phyloP scores from a whole-genome alignment of 2,888 invertebrate genomes.

The Apoda limacodes region DNA sequence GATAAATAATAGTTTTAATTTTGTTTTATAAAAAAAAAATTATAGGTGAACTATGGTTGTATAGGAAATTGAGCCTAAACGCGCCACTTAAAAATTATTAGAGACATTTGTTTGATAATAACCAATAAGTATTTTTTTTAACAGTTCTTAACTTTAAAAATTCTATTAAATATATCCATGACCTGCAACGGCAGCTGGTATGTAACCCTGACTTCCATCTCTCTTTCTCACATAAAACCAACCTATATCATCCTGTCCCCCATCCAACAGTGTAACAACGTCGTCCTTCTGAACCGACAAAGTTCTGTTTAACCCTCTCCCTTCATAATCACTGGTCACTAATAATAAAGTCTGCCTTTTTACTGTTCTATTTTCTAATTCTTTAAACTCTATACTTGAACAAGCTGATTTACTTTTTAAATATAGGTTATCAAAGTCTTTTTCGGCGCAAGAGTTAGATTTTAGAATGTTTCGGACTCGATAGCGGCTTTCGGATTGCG shows the following conservation, averaged over 20 bases:
- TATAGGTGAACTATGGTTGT: too few relatives aligned
- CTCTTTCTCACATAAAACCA: constrained; percentile 83
- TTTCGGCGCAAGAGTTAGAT: constrained; percentile 71
- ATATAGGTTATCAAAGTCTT: constrained; percentile 79
- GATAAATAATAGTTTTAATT: constrained; percentile 14
- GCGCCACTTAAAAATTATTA: too few relatives aligned
- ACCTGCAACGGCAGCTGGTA: constrained; percentile 82
- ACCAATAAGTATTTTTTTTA: too few relatives aligned
- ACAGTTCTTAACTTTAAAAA: too few relatives aligned
- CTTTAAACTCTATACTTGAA: constrained; percentile 39
- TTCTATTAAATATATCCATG: constrained; percentile 76
- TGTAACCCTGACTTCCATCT: constrained; percentile 80
- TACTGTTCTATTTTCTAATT: constrained; percentile 31
- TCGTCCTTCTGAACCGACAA: constrained; percentile 78
- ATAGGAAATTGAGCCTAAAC: too few relatives aligned
- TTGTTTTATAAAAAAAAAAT: not conserved
- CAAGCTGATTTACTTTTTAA: constrained; percentile 63
- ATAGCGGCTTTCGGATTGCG: constrained; percentile 77
- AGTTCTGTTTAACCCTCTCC: constrained; percentile 68
- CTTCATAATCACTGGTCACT: constrained; percentile 74
- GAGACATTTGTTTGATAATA: too few relatives aligned
- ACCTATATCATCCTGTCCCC: constrained; percentile 46
- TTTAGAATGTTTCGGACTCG: constrained; percentile 46
- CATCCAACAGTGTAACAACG: constrained; percentile 76
- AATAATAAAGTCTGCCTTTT: constrained; percentile 78